phyloP scores from a whole-genome alignment of 2,113 vertebrate genomes.

The Mus musculus region GRCm39 chr19:28426501-28427000 shows the following conservation, averaged over 20 bases:
- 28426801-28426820: slow-evolving; percentile 43
- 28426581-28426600: slow-evolving; percentile 24
- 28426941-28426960: not conserved
- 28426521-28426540: not conserved
- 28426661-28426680: not conserved
- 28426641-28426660: not conserved
- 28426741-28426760: not conserved
- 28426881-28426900: not conserved
- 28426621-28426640: not conserved
- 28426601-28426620: not conserved
- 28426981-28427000: not conserved
- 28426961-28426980: not conserved
- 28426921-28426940: not conserved
- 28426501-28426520: not conserved
- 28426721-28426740: not conserved
- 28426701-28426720: slow-evolving; percentile 9
- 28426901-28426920: not conserved
- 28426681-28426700: not conserved
- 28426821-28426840: not conserved
- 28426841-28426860: not conserved
- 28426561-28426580: not conserved
- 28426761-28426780: slow-evolving; percentile 7
- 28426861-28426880: slow-evolving; percentile 18
- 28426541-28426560: slow-evolving; percentile 23
- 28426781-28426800: not conserved